phyloP scores from a whole-genome alignment of 1,140 invertebrate genomes.

The Drosophila busckii region DNA sequence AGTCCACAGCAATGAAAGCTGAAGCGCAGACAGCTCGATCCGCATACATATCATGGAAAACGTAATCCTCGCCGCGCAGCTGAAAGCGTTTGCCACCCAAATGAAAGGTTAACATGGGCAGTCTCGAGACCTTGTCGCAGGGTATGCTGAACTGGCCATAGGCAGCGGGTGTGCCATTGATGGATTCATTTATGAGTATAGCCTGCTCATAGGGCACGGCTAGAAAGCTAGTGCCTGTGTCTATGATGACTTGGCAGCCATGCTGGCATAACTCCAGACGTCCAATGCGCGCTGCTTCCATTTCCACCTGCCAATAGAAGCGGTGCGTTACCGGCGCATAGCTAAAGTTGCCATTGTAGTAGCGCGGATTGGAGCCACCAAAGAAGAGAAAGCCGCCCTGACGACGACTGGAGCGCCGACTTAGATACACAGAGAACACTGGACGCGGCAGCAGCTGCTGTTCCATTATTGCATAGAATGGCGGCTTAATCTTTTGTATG shows the following conservation, averaged over 20 bases:
- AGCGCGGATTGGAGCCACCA: slow-evolving; percentile 55
- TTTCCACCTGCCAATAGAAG: slow-evolving; percentile 74
- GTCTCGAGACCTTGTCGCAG: slow-evolving; percentile 29
- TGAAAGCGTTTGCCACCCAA: slow-evolving; percentile 49
- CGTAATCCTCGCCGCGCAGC: slow-evolving; percentile 51
- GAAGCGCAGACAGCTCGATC: slow-evolving; percentile 45
- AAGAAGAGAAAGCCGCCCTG: slow-evolving; percentile 64
- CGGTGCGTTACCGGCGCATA: slow-evolving; percentile 60
- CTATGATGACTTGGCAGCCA: slow-evolving; percentile 85
- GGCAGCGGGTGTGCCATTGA: slow-evolving; percentile 44
- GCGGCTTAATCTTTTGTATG: slow-evolving; percentile 92
- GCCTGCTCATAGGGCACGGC: slow-evolving; percentile 81
- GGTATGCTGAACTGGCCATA: slow-evolving; percentile 49
- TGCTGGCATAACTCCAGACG: slow-evolving; percentile 71
- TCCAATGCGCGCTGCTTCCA: slow-evolving; percentile 46
- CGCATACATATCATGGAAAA: slow-evolving; percentile 44
- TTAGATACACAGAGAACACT: slow-evolving; percentile 95
- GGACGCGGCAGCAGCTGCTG: slow-evolving; percentile 88
- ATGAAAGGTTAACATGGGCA: slow-evolving; percentile 50
- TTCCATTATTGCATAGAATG: slow-evolving; percentile 96
- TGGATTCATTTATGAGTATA: slow-evolving; percentile 53
- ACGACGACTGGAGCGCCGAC: slow-evolving; percentile 82
- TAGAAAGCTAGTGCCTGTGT: slow-evolving; percentile 88
- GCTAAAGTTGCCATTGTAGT: slow-evolving; percentile 63
- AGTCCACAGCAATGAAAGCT: slow-evolving; percentile 58